A percentile compares a stretch with the other conserved stretches of the same genome.
Evolutionary conservation across 2,888 invertebrate species (phyloP).

Genomic region (Brachypterus glaber): DNA sequence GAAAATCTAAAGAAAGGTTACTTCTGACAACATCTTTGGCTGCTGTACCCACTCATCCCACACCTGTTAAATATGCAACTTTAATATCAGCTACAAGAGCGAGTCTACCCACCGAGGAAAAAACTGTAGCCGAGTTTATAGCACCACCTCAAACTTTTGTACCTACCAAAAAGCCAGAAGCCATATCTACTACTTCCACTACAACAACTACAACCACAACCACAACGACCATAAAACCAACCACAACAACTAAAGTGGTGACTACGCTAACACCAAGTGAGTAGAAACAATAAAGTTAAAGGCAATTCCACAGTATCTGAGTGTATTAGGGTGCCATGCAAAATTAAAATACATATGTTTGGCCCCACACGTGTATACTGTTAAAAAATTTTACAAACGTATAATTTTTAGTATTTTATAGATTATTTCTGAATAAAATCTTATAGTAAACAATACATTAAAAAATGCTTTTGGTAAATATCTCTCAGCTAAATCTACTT

Average conservation of each 20-base stretch:
- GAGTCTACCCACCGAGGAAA: constrained; percentile 34
- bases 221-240: constrained; percentile 37
- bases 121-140: constrained; percentile 43
- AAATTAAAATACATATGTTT: too few relatives aligned
- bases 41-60: constrained; percentile 22
- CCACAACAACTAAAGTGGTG: constrained; percentile 48
- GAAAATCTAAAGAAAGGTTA: constrained; percentile 46
- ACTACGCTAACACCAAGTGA: constrained; percentile 50
- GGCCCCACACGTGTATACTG: too few relatives aligned
- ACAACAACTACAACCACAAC: constrained; percentile 36
- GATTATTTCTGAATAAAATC: too few relatives aligned
- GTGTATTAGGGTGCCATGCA: too few relatives aligned
- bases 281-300: too few relatives aligned
- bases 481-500: too few relatives aligned
- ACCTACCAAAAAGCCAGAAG: constrained; percentile 33
- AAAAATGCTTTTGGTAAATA: too few relatives aligned
- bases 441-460: too few relatives aligned
- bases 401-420: too few relatives aligned
- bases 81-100: constrained; percentile 35
- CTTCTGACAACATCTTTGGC: constrained; percentile 20
- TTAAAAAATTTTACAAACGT: too few relatives aligned
- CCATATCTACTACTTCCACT: constrained; percentile 36
- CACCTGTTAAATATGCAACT: constrained; percentile 28
- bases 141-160: constrained; percentile 40
- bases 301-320: too few relatives aligned